A percentile compares a stretch with the other conserved stretches of the same genome.
These are phyloP conservation scores for Mimas tiliae DNA, from an alignment of 2,888 invertebrate genomes.

Conservation along the genomic window DNA sequence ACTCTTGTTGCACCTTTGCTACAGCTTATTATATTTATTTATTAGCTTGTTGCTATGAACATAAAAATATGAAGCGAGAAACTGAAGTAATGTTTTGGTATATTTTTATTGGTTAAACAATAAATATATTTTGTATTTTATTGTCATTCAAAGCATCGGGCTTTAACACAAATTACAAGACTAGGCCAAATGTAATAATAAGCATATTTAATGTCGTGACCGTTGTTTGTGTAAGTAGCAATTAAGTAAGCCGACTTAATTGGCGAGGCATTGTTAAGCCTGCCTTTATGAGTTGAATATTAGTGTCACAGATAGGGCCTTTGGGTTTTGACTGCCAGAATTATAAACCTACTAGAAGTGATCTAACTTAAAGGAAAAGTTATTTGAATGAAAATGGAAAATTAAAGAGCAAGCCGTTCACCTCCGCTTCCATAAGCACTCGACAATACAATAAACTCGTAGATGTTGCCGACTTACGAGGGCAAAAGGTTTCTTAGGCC, in stretches of 20 bases:
- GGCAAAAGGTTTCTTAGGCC: too few species aligned
- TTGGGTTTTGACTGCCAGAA: slow-evolving; percentile 21
- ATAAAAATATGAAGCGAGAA: too few species aligned
- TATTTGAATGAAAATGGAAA: not conserved
- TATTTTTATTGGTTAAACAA: too few species aligned
- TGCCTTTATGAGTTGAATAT: slow-evolving; percentile 52
- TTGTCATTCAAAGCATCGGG: not conserved
- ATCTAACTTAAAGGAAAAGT: not conserved
- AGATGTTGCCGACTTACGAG: not conserved
- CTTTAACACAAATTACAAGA: not conserved
- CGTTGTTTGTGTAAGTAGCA: slow-evolving; percentile 28
- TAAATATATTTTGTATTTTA: too few species aligned
- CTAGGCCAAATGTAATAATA: not conserved
- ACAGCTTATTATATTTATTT: too few species aligned
- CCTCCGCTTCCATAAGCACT: not conserved
- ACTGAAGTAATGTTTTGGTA: too few species aligned
- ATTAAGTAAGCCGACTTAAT: slow-evolving; percentile 41
- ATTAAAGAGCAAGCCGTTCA: not conserved
- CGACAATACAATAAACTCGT: not conserved
- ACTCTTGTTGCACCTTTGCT: too few species aligned
- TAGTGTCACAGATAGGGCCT: slow-evolving; percentile 44
- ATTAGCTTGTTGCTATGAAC: too few species aligned
- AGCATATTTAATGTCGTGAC: slow-evolving; percentile 33
- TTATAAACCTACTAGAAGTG: slow-evolving; percentile 10
- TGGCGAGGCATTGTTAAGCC: slow-evolving; percentile 47